Base-by-base conservation (phyloP, 2,113 vertebrate genomes). In the Xyrauchen texanus region DNA sequence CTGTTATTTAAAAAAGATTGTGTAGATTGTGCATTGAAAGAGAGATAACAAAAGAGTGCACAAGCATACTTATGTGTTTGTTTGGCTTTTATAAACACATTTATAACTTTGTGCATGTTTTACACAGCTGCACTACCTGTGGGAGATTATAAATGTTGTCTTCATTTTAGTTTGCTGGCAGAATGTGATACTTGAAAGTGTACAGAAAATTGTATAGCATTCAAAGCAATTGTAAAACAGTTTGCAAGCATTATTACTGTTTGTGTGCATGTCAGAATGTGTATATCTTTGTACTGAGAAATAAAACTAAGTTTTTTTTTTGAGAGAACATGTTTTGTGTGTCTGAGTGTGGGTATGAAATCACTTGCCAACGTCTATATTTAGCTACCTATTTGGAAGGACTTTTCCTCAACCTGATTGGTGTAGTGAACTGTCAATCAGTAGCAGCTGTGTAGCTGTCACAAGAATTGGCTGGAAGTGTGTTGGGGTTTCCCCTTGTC, bases 261-360 rank as follows among this genome's bases (percentile, higher is more conserved):
- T 84, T 88, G 77, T 78, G 85, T 87, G 68, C 81, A 78, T 83
- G 83, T 73, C 21, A 34, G 21, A 34, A 34, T 34, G 3, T 88
- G 83, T 88, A 81, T 81, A 85, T 88, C 57, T 91, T 91, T 91
- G 71, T 91, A 91, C 72, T 86, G 44, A 81, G 82, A 67, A 85
- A 90, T 90, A 92, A 93, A 92, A 55, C 45, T 1, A 34, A 75
- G n/a, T n/a, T 55, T 21, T 62, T 64, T 83, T 81, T 53, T 60
- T 44, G 71, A 66, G 55, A 51, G 49, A 68, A 45, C 55, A 6
- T 72, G 46, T 61, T 61, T 72, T 55, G 21, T 34, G 21, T 34
- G 21, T 34, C 21, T 34, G 21, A 34, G 21, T 34, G 21, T 34
- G 21, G 21, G 21, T 34, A 34, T 16, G 7, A 52, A 68, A 16